Evolutionary conservation across 1,140 invertebrate genomes (phyloP).

Genomic region (Tetramorium simillimum): DNA sequence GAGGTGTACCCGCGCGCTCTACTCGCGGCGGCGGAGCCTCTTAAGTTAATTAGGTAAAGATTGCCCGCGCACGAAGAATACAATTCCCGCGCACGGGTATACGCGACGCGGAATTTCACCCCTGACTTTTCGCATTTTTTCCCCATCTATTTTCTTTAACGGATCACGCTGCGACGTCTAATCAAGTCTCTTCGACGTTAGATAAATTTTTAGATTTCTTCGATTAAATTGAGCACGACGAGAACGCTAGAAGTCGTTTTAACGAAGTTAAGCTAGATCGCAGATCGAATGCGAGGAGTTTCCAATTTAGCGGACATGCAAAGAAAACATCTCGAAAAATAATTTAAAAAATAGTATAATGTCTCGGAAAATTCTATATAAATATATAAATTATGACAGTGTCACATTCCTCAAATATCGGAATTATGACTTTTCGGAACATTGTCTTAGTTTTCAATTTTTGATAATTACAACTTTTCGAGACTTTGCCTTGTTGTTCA

Average conservation of each 20-base stretch:
- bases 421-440: too few species aligned
- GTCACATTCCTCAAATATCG: too few species aligned
- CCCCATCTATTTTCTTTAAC: neutral
- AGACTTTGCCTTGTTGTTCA: too few species aligned
- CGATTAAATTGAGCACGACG: neutral
- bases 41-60: slow-evolving; percentile 52
- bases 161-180: neutral
- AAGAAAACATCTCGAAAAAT: too few species aligned
- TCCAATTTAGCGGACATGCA: too few species aligned
- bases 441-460: too few species aligned
- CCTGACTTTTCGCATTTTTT: neutral
- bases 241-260: neutral
- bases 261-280: neutral
- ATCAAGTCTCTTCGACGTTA: neutral
- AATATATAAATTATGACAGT: too few species aligned
- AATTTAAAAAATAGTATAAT: too few species aligned
- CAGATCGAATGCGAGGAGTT: neutral
- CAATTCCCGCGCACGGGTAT: neutral
- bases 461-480: too few species aligned
- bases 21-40: neutral
- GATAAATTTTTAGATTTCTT: neutral
- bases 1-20: too few species aligned
- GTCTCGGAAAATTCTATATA: too few species aligned
- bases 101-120: neutral
- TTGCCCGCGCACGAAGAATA: neutral